Evolutionary conservation across 2,113 vertebrate genomes (phyloP).

Genomic region (Corythaixoides concolor): DNA sequence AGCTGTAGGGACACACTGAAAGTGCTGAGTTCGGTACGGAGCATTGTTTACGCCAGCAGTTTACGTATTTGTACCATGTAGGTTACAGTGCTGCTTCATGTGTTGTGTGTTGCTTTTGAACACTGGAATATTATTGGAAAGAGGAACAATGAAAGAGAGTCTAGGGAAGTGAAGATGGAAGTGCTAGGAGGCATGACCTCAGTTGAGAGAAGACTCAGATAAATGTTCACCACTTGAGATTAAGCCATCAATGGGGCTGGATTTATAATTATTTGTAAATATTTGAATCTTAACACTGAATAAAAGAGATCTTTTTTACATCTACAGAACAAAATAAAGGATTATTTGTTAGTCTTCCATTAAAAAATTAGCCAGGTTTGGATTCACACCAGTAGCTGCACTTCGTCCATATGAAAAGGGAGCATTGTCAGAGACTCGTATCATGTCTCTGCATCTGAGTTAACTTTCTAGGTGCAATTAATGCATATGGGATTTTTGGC

Average conservation of each 20-base stretch:
- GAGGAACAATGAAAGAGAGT: background rate
- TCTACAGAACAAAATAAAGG: background rate
- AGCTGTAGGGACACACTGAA: background rate
- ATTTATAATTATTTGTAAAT: background rate
- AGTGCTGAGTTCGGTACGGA: fast-evolving
- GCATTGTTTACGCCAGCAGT: background rate
- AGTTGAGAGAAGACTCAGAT: background rate
- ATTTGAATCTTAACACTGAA: background rate
- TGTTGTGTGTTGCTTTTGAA: background rate
- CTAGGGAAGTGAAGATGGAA: background rate
- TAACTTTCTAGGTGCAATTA: background rate
- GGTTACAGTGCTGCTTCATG: background rate
- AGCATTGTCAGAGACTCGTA: background rate
- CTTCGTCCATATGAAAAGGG: background rate
- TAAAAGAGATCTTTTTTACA: background rate
- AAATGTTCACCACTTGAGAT: background rate
- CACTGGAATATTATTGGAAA: background rate
- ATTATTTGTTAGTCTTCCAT: background rate
- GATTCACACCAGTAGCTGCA: background rate
- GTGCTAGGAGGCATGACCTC: background rate
- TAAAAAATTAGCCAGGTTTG: background rate
- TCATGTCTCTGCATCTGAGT: background rate
- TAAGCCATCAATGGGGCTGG: background rate
- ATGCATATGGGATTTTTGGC: background rate
- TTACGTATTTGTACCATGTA: background rate